Base-by-base conservation (phyloP, 2,113 vertebrate species). In the Pungitius pungitius region DNA sequence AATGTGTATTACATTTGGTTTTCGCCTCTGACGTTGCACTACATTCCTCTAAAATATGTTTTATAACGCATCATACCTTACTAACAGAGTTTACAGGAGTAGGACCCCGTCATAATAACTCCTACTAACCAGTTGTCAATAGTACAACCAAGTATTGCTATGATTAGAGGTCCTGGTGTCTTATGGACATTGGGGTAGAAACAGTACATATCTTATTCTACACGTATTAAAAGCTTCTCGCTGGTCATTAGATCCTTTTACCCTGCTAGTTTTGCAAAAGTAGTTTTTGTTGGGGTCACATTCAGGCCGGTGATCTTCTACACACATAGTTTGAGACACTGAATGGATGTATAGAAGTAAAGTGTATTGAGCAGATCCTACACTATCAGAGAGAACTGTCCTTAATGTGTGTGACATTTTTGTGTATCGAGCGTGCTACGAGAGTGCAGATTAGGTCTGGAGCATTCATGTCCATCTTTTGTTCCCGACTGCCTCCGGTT, bases 401-500 rank as follows among this genome's bases (percentile, higher is more conserved):
- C 42, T 27, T 56, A 22, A 43, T 51, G 54, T 72, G n/a, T 54
- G 18, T 40, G 27, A 13, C 42, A 22, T 68, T 52, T 56, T 1
- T 66, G 8, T 52, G 17, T 33, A 39, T 14, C 57, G 35, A 17
- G 33, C 43, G 20, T 39, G 15, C 26, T 52, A 40, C 20, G 3
- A 68, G 17, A 68, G 24, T 54, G 56, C 66, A 70, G 22, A 70
- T 57, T 78, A 62, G 43, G 45, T 58, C 33, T 37, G 9, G 37
- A 78, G 59, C 57, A 45, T 78, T 73, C 3, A 6, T 79, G 63
- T 62, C 57, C 42, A 20, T 68, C 60, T 77, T 66, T 86, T 90
- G 67, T 83, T 71, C 55, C 60, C 63, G 45, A 45, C 65, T 84
- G 68, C 85, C 81, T 89, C 66, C 88, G 73, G 86, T 87, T 89